Conservation (phyloP, 2,888 invertebrate species). For the Apocheima hispidaria region DNA sequence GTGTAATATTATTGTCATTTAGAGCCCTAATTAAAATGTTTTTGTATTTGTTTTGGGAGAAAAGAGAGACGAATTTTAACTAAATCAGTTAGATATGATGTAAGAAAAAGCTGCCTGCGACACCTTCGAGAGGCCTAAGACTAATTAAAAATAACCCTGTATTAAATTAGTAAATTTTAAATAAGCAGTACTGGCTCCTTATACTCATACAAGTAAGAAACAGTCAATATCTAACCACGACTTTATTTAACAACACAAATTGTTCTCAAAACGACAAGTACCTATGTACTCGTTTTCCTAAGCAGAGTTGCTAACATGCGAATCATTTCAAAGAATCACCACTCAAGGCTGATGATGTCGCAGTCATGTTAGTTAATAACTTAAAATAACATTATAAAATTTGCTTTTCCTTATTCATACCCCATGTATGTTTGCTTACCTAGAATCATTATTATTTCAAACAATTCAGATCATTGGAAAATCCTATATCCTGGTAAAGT, state of each 20-base stretch:
- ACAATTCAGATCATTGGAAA: slow-evolving; percentile 16
- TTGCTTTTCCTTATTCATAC: slow-evolving; percentile 5
- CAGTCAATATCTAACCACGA: too few species aligned
- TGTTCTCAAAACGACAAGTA: not conserved
- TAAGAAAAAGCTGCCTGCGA: too few species aligned
- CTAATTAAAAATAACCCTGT: too few species aligned
- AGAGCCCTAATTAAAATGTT: too few species aligned
- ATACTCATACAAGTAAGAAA: too few species aligned
- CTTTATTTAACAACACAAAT: not conserved
- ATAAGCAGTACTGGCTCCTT: too few species aligned
- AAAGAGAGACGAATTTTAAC: too few species aligned
- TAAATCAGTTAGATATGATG: too few species aligned
- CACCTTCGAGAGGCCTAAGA: too few species aligned
- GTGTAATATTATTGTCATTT: too few species aligned
- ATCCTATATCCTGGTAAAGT: slow-evolving; percentile 14
- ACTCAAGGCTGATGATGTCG: slow-evolving; percentile 23
- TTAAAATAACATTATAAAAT: slow-evolving; percentile 10
- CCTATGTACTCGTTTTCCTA: not conserved
- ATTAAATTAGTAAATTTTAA: too few species aligned
- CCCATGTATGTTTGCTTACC: not conserved
- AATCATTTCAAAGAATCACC: slow-evolving; percentile 28
- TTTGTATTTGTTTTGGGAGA: too few species aligned
- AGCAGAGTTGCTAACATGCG: slow-evolving; percentile 7
- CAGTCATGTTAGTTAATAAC: slow-evolving; percentile 22
- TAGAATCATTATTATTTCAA: not conserved